Percentiles rank a stretch among this genome's conserved stretches.
These are phyloP conservation scores for Nestor notabilis DNA, from an alignment of 2,113 vertebrate species.

Conservation along the genomic window DNA sequence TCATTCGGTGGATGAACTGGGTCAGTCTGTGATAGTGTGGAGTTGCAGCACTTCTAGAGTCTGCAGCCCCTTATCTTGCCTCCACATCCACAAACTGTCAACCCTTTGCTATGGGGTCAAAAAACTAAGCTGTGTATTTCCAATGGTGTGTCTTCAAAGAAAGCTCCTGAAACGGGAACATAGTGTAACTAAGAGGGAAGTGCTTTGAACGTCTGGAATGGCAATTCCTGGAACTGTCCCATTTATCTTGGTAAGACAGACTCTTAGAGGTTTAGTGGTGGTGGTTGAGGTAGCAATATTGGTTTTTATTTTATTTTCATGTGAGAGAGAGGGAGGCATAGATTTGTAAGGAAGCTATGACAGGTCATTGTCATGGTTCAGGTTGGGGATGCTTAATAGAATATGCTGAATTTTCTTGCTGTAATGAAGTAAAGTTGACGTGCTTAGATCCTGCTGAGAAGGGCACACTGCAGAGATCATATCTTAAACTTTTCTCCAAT, in stretches of 20 bases:
- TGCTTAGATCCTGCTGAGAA: background rate
- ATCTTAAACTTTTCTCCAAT: background rate
- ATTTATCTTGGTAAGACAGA: background rate
- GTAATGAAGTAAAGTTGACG: background rate
- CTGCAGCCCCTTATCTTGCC: background rate
- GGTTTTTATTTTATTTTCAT: background rate
- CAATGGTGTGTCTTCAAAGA: background rate
- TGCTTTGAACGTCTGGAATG: background rate
- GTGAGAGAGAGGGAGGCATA: background rate
- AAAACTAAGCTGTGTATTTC: background rate
- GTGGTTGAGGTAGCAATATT: background rate
- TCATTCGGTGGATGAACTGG: background rate
- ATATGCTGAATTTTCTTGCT: background rate
- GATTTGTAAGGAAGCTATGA: background rate
- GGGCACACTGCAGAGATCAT: background rate
- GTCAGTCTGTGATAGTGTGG: background rate
- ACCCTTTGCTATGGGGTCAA: background rate
- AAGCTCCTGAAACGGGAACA: background rate
- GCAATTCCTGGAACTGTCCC: background rate
- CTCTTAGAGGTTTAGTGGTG: background rate
- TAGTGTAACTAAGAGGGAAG: background rate
- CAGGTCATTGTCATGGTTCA: background rate
- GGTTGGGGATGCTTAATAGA: background rate
- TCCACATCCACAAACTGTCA: constrained; percentile 8
- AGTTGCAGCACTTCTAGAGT: background rate